Base-by-base conservation (phyloP, 2,113 vertebrate species). In the Actinemys pallida region DNA sequence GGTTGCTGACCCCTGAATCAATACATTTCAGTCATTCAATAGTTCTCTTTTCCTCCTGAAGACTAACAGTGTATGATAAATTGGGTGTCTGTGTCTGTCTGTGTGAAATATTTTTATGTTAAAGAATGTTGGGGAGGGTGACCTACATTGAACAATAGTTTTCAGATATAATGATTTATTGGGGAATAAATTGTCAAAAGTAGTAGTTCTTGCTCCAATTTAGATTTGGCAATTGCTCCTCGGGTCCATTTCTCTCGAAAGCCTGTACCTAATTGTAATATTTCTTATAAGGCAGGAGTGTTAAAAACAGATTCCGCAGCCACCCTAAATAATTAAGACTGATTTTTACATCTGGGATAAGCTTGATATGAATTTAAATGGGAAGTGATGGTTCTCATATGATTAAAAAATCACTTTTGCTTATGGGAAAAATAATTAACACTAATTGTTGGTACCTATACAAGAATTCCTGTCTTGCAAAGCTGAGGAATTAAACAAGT, bases 341-440 rank as follows among this genome's bases (percentile, higher is more conserved):
- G 10, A 35, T 56, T 62, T 56, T 47, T 20, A 16, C 56, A 75
- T 80, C 16, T 62, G 2, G 22, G 4, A 6, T 62, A 59, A 52
- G 6, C 53, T 90, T 79, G 89, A 50, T 76, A 39, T 76, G 31
- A 94, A 92, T 50, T 53, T 52, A 54, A 81, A 45, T 35, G 29
- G 22, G 54, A 47, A 75, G 11, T 65, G 25, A 39, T 54, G 49
- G 45, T 19, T 69, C 11, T 47, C 42, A 76, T 47, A 42, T 45
- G 31, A 80, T 52, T 2, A 84, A 50, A 69, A 69, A 72, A 42
- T 50, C 47, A 31, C 3, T 2, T 47, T 84, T 88, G 50, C 31
- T 83, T 56, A 29, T 4, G 65, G 79, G 62, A 52, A 50, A 85
- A 59, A 45, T 9, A 20, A 49, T 76, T 76, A 76, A 76, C 42